phyloP scores from a whole-genome alignment of 2,797 vertebrate genomes.

The Halcyon leucocephala region DNA sequence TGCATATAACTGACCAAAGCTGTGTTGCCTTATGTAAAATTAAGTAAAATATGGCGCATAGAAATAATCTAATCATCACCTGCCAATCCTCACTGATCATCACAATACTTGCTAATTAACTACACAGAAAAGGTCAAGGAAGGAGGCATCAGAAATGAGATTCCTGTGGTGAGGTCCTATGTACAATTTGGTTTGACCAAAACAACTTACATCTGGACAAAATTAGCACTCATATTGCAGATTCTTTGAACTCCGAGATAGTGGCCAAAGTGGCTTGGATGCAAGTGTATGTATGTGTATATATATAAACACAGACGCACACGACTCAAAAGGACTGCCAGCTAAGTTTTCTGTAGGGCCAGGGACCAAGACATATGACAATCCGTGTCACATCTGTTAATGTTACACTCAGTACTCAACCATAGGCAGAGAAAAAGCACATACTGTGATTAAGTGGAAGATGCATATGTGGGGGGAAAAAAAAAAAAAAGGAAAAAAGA shows the following conservation, averaged over 20 bases:
- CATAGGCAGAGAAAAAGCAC: background rate
- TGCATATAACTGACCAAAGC: background rate
- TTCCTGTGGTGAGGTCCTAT: slow-evolving; percentile 34
- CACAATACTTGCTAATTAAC: slow-evolving; percentile 35
- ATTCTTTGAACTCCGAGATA: slow-evolving; percentile 40
- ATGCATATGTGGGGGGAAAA: background rate
- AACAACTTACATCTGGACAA: slow-evolving; percentile 57
- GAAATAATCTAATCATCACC: slow-evolving; percentile 1
- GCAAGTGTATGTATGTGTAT: background rate
- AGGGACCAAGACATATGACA: background rate
- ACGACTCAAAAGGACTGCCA: background rate
- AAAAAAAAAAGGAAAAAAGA: background rate
- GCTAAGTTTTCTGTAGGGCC: background rate
- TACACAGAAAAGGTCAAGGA: slow-evolving; percentile 33
- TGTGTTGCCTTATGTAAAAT: background rate
- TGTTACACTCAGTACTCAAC: background rate
- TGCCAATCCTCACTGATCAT: background rate
- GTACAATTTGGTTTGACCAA: slow-evolving; percentile 4
- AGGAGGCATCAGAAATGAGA: slow-evolving; percentile 33
- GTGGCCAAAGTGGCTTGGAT: slow-evolving; percentile 43
- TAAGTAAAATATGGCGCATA: background rate
- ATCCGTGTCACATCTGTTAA: background rate
- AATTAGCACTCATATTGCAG: slow-evolving; percentile 37
- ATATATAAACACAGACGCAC: background rate
- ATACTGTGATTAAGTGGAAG: background rate